Evolutionary conservation across 2,888 invertebrate species (phyloP), one percentile per base, ranked within the genome.

Genomic region (Caenorhabditis sinica): DNA sequence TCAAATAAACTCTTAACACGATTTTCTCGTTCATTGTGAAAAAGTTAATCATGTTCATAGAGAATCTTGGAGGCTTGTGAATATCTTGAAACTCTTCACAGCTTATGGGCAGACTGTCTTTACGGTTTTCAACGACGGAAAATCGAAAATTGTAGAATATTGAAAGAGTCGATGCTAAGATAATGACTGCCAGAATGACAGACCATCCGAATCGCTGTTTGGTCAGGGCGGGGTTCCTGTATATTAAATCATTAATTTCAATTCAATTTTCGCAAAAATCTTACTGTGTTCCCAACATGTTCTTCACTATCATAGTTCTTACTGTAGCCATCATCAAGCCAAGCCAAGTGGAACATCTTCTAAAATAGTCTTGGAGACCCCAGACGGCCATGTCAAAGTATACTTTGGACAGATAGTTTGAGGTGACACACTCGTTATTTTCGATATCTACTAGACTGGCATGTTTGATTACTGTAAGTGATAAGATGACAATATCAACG

Each of bases 371-470:
- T 28, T 71, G 71, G 58, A 71, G 71, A 13, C 40, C 43, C 71
- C 71, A 71, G 17, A 33, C 11, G 0, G 23, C 5, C 15, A 71
- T 33, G 33, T 71, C 71, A 17, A 71, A 40, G n/a, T 71, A 71
- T 4, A 58, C 56, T 58, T 71, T 58, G 3, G 17, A 28, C 0
- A 43, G 28, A 9, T n/a, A 58, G 28, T 58, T 71, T 2, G 58
- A 56, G 25, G 71, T 43, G 5, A 71, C 49, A 58, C 75, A 75
- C 45, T 75, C 75, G 45, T 75, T 75, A 58, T 66, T 75, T 45
- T 75, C 75, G 30, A 66, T 75, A 20, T 75, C 75, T 1, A 66
- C 66, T 20, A 75, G 45, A 66, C 66, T 75, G 28, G 33, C 30
- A 40, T 66, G 56, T 23, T 75, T 75, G 28, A 58, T 40, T 15